Conservation (phyloP, 2,797 vertebrate genomes). For the Siniperca obscura region DNA sequence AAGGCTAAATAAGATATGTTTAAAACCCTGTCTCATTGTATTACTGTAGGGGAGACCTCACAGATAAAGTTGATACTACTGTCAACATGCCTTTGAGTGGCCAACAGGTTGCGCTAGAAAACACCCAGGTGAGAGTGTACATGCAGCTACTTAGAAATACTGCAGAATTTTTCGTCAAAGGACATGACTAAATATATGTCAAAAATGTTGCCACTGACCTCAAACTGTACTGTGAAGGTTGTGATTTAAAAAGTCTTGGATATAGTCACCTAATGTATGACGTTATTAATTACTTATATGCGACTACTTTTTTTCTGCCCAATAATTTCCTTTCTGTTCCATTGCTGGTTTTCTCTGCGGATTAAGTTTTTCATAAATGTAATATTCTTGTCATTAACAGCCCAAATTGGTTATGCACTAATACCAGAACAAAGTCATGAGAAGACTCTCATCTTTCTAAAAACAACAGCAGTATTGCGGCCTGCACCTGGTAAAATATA, state of each 20-base stretch:
- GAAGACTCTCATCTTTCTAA: background rate
- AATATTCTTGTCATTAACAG: slow-evolving; percentile 6
- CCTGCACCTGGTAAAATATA: slow-evolving; percentile 28
- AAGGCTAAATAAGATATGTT: background rate
- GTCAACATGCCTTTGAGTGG: background rate
- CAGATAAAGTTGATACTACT: background rate
- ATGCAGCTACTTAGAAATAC: background rate
- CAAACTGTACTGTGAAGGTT: background rate
- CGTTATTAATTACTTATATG: background rate
- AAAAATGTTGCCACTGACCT: background rate
- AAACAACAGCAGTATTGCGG: background rate
- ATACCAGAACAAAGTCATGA: background rate
- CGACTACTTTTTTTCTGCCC: background rate
- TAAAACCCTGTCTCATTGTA: background rate
- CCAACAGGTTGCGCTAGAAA: background rate
- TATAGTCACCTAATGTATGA: background rate
- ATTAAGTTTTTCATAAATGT: background rate
- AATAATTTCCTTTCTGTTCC: background rate
- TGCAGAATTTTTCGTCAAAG: background rate
- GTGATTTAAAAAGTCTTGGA: background rate
- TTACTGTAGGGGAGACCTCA: background rate
- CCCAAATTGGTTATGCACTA: background rate
- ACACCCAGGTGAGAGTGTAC: background rate
- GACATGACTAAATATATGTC: background rate
- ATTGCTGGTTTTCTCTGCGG: background rate